Base-by-base conservation (phyloP, 2,797 vertebrate species). In the Pogoniulus pusillus region DNA sequence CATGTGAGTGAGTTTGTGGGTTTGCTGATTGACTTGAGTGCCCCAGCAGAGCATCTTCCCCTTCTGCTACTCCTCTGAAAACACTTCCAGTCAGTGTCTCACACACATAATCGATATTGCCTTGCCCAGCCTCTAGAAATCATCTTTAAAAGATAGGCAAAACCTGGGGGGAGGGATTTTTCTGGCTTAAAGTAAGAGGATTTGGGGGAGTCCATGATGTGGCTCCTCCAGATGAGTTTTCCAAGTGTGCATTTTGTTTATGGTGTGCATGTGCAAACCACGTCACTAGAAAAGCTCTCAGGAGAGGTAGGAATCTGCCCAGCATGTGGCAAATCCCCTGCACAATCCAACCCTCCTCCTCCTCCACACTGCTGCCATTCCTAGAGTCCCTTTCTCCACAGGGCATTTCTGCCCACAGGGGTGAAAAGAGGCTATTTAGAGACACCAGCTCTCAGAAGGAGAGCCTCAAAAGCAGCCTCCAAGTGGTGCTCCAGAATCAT, bases 11-110 rank as follows among this genome's bases (percentile, higher is more conserved):
- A 69, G 54, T 82, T 64, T 79, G 71, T 88, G 71, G 47, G 55
- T 90, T 91, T 86, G 20, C 39, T 81, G 65, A 77, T 79, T 69
- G 41, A 29, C 58, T 77, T 74, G 65, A 69, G 34, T n/a, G 53
- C 60, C 91, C 87, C 73, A 70, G 63, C 66, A 94, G 65, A 68
- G n/a, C n/a, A 29, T 62, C 70, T 37, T 76, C 29, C 32, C 64
- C 41, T 91, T 82, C 78, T 91, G 83, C 75, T 90, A 18, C 69
- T 84, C 76, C 81, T 91, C 81, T 94, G 89, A 83, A 95, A 93
- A 76, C 10, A 58, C 58, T 59, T 88, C 65, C 79, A 77, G 47
- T 45, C 65, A 53, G 27, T 17, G 17, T 65, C 58, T 45, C 82
- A 51, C 49, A 24, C 19, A 59, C 27, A n/a, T 72, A 80, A 65